Base-by-base conservation (phyloP, 2,888 invertebrate species). In the Helobdella robusta region DNA sequence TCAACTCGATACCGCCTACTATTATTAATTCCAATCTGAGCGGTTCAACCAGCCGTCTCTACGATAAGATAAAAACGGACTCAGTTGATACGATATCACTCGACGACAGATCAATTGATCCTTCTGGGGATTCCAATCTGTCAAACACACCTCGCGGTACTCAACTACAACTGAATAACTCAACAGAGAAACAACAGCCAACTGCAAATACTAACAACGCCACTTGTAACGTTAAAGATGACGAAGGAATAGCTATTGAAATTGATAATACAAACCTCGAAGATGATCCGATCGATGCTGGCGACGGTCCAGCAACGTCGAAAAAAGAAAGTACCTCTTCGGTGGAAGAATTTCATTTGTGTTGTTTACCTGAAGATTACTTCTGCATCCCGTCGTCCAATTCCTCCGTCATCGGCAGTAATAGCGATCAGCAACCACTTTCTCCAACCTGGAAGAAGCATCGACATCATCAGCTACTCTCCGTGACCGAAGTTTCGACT, bases 311-410 rank as follows among this genome's bases (percentile, higher is more conserved):
- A 40, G 11, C 44, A 40, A n/a, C 11, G n/a, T 40, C 11, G 11
- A 11, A 11, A n/a, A 40, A 40, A 40, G 44, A 40, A n/a, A 56
- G 56, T 32, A 30, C 25, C 8, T 56, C 56, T 23, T 50, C 48
- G 18, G 61, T 50, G 2, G 62, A 62, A 28, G 62, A 62, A 34
- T 62, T 62, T 25, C 50, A 62, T 35, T 30, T 62, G 62, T 62
- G 62, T 44, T 62, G 32, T 32, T 48, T 46, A n/a, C 61, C 56
- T 3, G 65, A 58, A 20, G 65, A 65, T 23, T 52, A 56, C 28
- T 58, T 35, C 61, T 28, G 62, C 8, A 20, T 56, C 15, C 44
- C 32, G 6, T 23, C 64, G 18, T 28, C 64, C 6, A 32, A 30
- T 20, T 52, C 52, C 8, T 20, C 28, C 4, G n/a, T n/a, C n/a